Evolutionary conservation across 2,113 vertebrate species (phyloP), one percentile per base, ranked within the genome.

Genomic region (Lepus americanus): DNA sequence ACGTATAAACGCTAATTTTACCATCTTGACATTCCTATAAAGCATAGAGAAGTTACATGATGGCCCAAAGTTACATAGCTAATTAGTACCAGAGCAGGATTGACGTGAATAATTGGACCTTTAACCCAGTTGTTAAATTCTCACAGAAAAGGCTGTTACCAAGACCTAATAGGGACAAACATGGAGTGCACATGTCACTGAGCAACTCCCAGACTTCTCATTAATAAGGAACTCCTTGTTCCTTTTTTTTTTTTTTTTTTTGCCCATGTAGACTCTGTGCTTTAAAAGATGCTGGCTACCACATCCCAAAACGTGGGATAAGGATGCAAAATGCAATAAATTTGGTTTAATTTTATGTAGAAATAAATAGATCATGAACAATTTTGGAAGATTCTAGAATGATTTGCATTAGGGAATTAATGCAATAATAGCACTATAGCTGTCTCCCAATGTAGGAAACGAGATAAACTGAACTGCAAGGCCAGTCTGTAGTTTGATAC

Each of bases 351-450:
- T 36, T 92, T 86, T 64, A 49, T 86, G 87, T 72, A 29, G n/a
- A 86, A 33, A 25, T 69, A 77, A 89, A 27, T 61, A 72, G 1
- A 55, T 78, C 2, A 76, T 4, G 10, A 36, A 74, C 22, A 85
- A 44, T 61, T 94, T 78, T 90, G 25, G 36, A 59, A 90, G 27
- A 74, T 10, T 66, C 70, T 88, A 23, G 31, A 86, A 96, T 78
- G 82, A 64, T 10, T 11, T 69, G 17, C 72, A 39, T 85, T 12
- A 78, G 39, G 39, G 92, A 88, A 64, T 16, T 91, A 44, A 22
- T 66, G 77, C n/a, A 85, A 14, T 85, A 72, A 69, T 9, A 89
- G 44, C 82, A 61, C 44, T 69, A 53, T 77, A 84, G 87, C 27
- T 74, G 61, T 51, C 23, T 39, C 13, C 2, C 44, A 29, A 14